These are phyloP conservation scores for Dryobota labecula DNA, from an alignment of 2,888 invertebrate genomes.

Conservation along the genomic window DNA sequence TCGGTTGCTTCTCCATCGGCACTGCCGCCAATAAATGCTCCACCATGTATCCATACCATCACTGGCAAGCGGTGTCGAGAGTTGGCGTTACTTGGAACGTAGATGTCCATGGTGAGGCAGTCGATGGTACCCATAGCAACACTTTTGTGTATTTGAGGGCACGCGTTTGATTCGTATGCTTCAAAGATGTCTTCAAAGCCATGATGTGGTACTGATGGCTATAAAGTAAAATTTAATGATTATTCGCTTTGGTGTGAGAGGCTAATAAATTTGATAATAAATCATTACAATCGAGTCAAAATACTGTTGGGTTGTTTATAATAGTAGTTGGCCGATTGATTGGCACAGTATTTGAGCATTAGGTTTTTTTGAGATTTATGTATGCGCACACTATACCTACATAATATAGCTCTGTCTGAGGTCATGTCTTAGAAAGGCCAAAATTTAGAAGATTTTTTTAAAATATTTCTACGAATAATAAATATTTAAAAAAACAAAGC, in stretches of 20 bases:
- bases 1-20: background rate
- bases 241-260: background rate
- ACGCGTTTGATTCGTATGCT: conserved; percentile 60
- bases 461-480: background rate
- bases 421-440: too few relatives aligned
- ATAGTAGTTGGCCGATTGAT: background rate
- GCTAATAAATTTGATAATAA: background rate
- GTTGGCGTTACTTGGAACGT: conserved; percentile 59
- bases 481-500: background rate
- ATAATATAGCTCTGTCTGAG: too few relatives aligned
- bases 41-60: conserved; percentile 51
- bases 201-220: conserved; percentile 59
- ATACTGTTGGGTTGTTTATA: background rate
- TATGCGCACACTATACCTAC: too few relatives aligned
- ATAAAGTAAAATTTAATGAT: conserved; percentile 13
- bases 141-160: conserved; percentile 49
- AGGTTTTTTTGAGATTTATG: too few relatives aligned
- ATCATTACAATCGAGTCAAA: background rate
- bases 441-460: background rate
- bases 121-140: conserved; percentile 50
- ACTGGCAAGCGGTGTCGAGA: conserved; percentile 42
- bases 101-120: conserved; percentile 63
- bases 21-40: conserved; percentile 30
- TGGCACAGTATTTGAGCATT: background rate
- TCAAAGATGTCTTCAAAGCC: conserved; percentile 60